Evolutionary conservation across 30 jellyfish, hydroid and myxozoan genomes (phyloP), one percentile per base, ranked within the genome.

Genomic region (Pseudorhiza aurosa): DNA sequence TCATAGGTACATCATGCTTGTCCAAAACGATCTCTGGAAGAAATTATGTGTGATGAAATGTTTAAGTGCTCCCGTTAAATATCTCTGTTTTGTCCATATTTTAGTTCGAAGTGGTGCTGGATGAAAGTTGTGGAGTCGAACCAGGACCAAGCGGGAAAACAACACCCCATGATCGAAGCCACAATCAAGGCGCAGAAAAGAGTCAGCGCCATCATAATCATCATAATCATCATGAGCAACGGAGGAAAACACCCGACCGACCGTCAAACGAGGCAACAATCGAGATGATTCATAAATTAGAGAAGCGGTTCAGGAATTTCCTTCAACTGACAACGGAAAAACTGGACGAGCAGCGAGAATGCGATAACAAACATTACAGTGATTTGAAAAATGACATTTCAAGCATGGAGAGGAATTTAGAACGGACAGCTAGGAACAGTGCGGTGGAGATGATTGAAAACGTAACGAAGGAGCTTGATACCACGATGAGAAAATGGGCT

Each of bases 401-500:
- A 0, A 17, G 77, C 11, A 80, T 80, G 84, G 91, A 80, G 69
- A 80, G 42, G 39, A 67, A 65, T 4, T 25, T 80, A 2, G 77
- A 80, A 44, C 36, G 84, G 46, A 64, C 91, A 0, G 29, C 84
- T 0, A 67, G 79, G 29, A 70, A 80, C 12, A 80, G 81, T 31
- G 84, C 91, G 6, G 71, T 65, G n/a, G 83, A 64, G 14, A 80
- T 80, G 6, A 32, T 80, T 2, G 91, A 80, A 40, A 64, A 33
- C 58, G 57, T 80, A 1, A 36, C 91, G 0, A 80, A 80, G 58
- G 91, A 80, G 59, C 63, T 80, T 9, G 81, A 80, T 37, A 17
- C 68, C 17, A 63, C 91, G 2, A 80, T 80, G 91, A 80, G 43
- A 18, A 80, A 80, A 65, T 80, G 91, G 91, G 71, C 84, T 2